Percentiles rank a stretch among this genome's conserved stretches.
phyloP scores from a whole-genome alignment of 2,888 invertebrate species.

The Bellardia pandia region DNA sequence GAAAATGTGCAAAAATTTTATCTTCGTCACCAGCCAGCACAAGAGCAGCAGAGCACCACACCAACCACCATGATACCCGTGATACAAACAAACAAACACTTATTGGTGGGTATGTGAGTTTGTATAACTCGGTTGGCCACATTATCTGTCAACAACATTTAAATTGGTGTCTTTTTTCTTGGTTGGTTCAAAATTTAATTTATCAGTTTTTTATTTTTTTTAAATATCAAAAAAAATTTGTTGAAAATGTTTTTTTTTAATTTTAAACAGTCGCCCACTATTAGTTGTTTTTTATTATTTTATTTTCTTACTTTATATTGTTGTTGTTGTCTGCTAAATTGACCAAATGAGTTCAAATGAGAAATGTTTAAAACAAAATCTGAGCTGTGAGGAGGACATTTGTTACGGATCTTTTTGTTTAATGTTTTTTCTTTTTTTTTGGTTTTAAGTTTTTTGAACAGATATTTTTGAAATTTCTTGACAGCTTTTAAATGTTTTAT shows the following conservation, averaged over 20 bases:
- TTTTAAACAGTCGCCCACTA: slow-evolving; percentile 75
- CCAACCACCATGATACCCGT: slow-evolving; percentile 55
- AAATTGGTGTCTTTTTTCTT: slow-evolving; percentile 64
- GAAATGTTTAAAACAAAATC: neutral
- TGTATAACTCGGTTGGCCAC: slow-evolving; percentile 64
- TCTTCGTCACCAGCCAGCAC: slow-evolving; percentile 67
- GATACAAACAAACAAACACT: slow-evolving; percentile 12
- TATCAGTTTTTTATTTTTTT: slow-evolving; percentile 37
- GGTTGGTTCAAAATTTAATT: slow-evolving; percentile 51
- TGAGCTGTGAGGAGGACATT: slow-evolving; percentile 53
- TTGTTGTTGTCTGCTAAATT: slow-evolving; percentile 29
- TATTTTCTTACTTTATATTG: neutral
- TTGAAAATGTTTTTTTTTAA: slow-evolving; percentile 53
- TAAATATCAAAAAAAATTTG: slow-evolving; percentile 48
- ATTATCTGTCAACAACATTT: slow-evolving; percentile 77
- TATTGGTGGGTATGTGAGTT: no score
- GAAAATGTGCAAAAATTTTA: slow-evolving; percentile 71
- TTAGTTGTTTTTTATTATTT: slow-evolving; percentile 33
- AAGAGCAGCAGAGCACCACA: slow-evolving; percentile 23
- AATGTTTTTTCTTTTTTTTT: neutral
- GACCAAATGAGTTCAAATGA: slow-evolving; percentile 56
- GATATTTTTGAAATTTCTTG: slow-evolving; percentile 62
- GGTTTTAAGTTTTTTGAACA: neutral
- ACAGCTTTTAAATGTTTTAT: slow-evolving; percentile 55
- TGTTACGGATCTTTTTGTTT: slow-evolving; percentile 28